phyloP scores from a whole-genome alignment of 1,140 invertebrate species.

The Portunus trituberculatus region DNA sequence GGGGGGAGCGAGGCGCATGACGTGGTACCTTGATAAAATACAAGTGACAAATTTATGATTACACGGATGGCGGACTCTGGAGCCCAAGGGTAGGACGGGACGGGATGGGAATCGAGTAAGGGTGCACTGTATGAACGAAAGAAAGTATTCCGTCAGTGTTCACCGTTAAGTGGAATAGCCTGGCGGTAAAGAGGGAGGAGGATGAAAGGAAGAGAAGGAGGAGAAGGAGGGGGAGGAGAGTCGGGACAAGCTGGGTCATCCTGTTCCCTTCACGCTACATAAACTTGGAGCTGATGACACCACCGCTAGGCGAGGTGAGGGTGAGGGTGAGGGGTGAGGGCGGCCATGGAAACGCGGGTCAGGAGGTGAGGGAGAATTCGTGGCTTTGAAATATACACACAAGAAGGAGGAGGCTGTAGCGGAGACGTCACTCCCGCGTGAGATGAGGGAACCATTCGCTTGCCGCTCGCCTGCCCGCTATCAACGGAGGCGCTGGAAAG shows the following conservation, averaged over 20 bases:
- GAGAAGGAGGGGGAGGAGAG: neutral
- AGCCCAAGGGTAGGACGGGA: neutral
- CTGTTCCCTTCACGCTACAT: conserved; percentile 1
- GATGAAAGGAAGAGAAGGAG: neutral
- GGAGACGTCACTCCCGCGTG: neutral
- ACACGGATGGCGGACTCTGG: neutral
- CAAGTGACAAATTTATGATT: neutral
- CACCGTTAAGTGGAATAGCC: neutral
- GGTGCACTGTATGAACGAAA: neutral
- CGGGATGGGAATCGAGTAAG: neutral
- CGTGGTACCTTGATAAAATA: neutral
- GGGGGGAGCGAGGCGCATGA: neutral
- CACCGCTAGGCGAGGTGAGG: neutral
- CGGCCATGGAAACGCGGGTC: neutral
- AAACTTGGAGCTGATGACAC: conserved; percentile 9
- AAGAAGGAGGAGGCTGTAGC: neutral
- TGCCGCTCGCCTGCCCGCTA: neutral
- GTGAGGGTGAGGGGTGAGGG: neutral
- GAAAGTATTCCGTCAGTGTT: neutral
- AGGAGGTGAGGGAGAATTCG: neutral
- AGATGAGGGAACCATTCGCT: neutral
- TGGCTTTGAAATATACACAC: neutral
- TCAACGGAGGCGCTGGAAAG: too few species aligned
- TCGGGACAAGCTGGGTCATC: conserved; percentile 5
- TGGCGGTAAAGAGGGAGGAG: neutral